Evolutionary conservation across 2,888 invertebrate species (phyloP).

Genomic region (Trachelus stipa): DNA sequence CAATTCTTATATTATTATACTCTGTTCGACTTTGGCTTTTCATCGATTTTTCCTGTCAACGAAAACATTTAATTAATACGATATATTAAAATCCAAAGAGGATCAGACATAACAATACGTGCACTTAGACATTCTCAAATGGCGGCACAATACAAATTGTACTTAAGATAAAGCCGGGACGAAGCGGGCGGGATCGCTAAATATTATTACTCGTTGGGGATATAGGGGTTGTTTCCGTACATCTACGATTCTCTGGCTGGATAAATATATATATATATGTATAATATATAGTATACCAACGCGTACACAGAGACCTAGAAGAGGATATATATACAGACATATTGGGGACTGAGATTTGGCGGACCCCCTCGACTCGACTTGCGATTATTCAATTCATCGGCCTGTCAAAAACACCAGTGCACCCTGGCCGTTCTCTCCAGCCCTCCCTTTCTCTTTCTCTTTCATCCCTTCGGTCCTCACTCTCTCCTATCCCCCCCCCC

Average conservation of each 20-base stretch:
- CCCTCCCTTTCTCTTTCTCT: constrained; percentile 17
- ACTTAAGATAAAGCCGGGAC: not conserved
- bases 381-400: constrained; percentile 68
- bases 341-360: constrained; percentile 65
- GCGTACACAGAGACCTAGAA: not conserved
- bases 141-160: not conserved
- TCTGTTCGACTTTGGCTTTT: not conserved
- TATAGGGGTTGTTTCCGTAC: not conserved
- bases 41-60: not conserved
- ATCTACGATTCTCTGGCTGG: not conserved
- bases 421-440: constrained; percentile 54
- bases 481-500: not conserved
- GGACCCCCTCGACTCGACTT: constrained; percentile 66
- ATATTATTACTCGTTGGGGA: not conserved
- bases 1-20: not conserved
- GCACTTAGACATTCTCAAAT: not conserved
- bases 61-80: not conserved
- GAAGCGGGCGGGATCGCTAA: not conserved
- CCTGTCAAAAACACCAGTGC: constrained; percentile 68
- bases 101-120: not conserved
- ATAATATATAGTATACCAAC: not conserved
- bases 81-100: not conserved
- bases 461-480: not conserved
- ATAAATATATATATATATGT: not conserved
- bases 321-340: constrained; percentile 35